These are phyloP conservation scores for Oryzias melastigma DNA, from an alignment of 2,113 vertebrate genomes.

Conservation along the genomic window DNA sequence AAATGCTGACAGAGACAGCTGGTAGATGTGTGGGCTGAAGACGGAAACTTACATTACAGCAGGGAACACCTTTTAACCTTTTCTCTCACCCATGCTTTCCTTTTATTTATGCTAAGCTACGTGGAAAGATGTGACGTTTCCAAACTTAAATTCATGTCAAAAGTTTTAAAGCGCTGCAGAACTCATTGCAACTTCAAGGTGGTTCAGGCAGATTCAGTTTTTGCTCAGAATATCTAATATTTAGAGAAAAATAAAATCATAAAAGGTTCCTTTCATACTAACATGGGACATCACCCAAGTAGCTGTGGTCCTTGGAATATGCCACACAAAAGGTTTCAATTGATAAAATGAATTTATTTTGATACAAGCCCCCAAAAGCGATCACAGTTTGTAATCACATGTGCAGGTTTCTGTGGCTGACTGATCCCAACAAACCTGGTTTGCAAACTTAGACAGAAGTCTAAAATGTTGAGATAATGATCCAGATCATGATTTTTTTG, in stretches of 20 bases:
- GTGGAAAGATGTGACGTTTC: background rate
- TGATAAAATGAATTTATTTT: background rate
- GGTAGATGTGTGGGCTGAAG: slow-evolving; percentile 24
- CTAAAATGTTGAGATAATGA: too few species aligned
- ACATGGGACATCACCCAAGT: background rate
- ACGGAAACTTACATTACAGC: slow-evolving; percentile 24
- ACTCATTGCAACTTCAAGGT: too few species aligned
- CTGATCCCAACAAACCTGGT: too few species aligned
- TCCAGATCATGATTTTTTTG: background rate
- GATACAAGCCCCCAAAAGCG: background rate
- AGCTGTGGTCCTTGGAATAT: background rate
- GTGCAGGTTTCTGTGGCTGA: too few species aligned
- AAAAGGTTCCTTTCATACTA: background rate
- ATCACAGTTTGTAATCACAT: slow-evolving; percentile 11
- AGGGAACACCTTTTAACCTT: slow-evolving; percentile 12
- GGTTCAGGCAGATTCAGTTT: too few species aligned
- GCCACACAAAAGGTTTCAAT: background rate
- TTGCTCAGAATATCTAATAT: too few species aligned
- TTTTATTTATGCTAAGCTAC: background rate
- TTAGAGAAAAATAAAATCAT: background rate
- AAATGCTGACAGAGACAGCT: slow-evolving; percentile 47
- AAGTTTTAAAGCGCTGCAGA: too few species aligned
- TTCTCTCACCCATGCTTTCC: background rate
- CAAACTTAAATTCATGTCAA: too few species aligned
- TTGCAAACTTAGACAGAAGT: too few species aligned